phyloP scores from a whole-genome alignment of 2,113 vertebrate genomes.

The Bufo gargarizans region DNA sequence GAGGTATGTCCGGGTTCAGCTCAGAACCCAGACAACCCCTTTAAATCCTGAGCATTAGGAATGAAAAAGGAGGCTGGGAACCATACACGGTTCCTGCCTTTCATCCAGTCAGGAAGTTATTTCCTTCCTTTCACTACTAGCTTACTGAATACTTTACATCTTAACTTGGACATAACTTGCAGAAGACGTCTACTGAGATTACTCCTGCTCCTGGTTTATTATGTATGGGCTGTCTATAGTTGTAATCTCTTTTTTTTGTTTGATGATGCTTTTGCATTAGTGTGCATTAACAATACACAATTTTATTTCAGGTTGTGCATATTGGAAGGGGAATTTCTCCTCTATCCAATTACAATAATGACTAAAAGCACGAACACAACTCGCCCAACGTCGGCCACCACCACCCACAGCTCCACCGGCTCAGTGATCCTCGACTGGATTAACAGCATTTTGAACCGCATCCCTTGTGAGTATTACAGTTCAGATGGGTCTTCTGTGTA shows the following conservation, averaged over 20 bases:
- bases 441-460: constrained; percentile 66
- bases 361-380: constrained; percentile 21
- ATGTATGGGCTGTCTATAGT: neutral
- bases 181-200: neutral
- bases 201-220: neutral
- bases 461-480: constrained; percentile 76
- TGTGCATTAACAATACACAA: neutral
- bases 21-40: too few species aligned
- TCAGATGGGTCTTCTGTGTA: neutral
- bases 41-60: neutral
- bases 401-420: neutral
- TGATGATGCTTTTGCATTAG: neutral
- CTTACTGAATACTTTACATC: neutral
- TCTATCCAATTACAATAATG: constrained; percentile 13
- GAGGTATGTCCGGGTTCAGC: neutral
- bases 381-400: fast-evolving
- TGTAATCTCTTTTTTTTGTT: neutral
- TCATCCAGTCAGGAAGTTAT: constrained; percentile 11
- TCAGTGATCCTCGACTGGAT: constrained; percentile 58
- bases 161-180: neutral
- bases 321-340: neutral
- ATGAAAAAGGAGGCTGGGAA: neutral
- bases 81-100: constrained; percentile 2
- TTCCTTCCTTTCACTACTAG: constrained; percentile 45
- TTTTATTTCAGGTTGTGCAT: neutral